These are phyloP conservation scores for Enchytraeus crypticus DNA, from an alignment of 2,888 invertebrate species.

Conservation along the genomic window DNA sequence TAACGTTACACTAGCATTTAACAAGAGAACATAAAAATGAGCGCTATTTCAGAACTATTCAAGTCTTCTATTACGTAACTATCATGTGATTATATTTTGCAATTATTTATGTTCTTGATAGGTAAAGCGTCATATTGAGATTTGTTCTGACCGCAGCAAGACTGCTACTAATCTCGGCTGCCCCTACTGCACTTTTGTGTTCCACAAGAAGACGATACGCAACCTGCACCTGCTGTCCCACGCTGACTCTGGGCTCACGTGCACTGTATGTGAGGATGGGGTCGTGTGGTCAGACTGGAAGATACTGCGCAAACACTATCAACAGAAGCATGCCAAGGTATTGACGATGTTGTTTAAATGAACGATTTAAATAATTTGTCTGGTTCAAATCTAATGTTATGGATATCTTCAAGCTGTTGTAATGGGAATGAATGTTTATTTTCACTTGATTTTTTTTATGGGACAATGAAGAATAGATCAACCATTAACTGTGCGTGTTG, in stretches of 20 bases:
- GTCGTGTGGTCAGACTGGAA: conserved; percentile 21
- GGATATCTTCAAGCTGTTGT: neutral
- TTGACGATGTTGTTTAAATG: neutral
- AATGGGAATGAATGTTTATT: neutral
- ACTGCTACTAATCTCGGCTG: conserved; percentile 20
- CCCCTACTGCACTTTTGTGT: conserved; percentile 28
- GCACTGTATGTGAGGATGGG: conserved; percentile 21
- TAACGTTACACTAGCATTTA: no score
- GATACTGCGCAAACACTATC: conserved; percentile 25
- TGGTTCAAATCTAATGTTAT: neutral
- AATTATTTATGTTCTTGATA: no score
- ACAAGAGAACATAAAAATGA: no score
- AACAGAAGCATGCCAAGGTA: conserved; percentile 17
- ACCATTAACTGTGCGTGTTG: no score
- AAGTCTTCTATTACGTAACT: no score
- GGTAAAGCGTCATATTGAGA: conserved; percentile 18
- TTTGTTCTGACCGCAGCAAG: conserved; percentile 13
- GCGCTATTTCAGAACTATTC: no score
- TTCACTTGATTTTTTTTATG: no score
- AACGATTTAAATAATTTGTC: neutral
- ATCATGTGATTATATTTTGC: no score
- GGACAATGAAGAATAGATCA: no score
- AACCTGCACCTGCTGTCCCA: conserved; percentile 26
- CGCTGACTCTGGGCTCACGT: conserved; percentile 20
- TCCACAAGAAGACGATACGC: conserved; percentile 22